Evolutionary conservation across 2,113 vertebrate species (phyloP).

Genomic region (Brachyhypopomus gauderio): DNA sequence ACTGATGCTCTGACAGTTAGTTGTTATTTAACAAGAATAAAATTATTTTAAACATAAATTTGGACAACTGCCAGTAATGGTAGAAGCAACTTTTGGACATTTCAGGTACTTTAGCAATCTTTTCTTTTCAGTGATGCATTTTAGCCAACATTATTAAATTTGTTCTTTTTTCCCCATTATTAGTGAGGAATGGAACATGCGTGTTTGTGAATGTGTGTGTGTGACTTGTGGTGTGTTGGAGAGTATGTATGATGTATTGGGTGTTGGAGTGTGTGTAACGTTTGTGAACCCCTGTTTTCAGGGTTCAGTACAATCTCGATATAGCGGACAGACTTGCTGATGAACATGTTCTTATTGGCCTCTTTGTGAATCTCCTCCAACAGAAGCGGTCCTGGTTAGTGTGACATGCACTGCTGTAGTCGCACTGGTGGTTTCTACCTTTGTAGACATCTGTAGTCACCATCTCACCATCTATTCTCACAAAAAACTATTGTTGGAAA

Average conservation of each 20-base stretch:
- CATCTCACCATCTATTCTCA: slow-evolving; percentile 22
- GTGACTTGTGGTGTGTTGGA: slow-evolving; percentile 31
- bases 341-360: slow-evolving; percentile 96
- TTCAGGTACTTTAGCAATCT: background rate
- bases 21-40: too few relatives aligned
- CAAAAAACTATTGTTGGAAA: background rate
- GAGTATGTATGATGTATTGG: slow-evolving; percentile 26
- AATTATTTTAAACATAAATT: too few relatives aligned
- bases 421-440: slow-evolving; percentile 37
- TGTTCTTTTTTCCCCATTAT: background rate
- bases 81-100: background rate
- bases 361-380: slow-evolving; percentile 97
- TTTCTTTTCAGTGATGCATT: background rate
- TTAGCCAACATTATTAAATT: background rate
- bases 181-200: background rate
- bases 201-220: slow-evolving; percentile 56
- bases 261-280: slow-evolving; percentile 2
- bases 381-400: slow-evolving; percentile 95
- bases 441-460: slow-evolving; percentile 24
- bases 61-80: too few relatives aligned
- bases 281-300: slow-evolving; percentile 76
- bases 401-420: slow-evolving; percentile 71
- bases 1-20: too few relatives aligned
- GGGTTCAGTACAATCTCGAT: slow-evolving; percentile 95
- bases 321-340: slow-evolving; percentile 98